These are phyloP conservation scores for Noturus placidus DNA, from an alignment of 2,113 vertebrate species.

Conservation along the genomic window DNA sequence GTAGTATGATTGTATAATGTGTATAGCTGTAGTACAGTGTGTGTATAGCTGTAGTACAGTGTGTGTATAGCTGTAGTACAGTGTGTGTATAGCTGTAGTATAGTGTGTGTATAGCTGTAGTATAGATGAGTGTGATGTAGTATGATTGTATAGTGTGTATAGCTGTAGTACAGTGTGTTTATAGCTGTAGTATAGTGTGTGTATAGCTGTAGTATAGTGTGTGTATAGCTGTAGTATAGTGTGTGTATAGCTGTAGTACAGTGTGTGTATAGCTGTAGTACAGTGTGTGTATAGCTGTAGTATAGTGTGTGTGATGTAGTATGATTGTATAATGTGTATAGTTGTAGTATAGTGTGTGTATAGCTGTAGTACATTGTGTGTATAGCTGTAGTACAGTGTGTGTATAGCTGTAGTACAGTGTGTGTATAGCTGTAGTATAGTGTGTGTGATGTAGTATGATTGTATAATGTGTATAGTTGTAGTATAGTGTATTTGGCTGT, in stretches of 20 bases:
- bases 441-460: background rate
- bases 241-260: background rate
- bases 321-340: too few relatives aligned
- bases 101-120: too few relatives aligned
- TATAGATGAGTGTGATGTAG: background rate
- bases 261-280: background rate
- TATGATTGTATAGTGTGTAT: background rate
- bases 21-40: background rate
- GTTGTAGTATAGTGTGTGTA: background rate
- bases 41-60: background rate
- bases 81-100: background rate
- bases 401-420: background rate
- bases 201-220: background rate
- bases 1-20: background rate
- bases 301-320: background rate
- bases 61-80: background rate
- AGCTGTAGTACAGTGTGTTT: background rate
- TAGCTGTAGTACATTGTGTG: background rate
- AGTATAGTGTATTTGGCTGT: background rate
- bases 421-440: background rate
- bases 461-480: background rate
- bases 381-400: background rate
- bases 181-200: background rate
- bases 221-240: too few relatives aligned
- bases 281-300: background rate